phyloP scores from a whole-genome alignment of 2,113 vertebrate genomes.

The Odontesthes bonariensis region DNA sequence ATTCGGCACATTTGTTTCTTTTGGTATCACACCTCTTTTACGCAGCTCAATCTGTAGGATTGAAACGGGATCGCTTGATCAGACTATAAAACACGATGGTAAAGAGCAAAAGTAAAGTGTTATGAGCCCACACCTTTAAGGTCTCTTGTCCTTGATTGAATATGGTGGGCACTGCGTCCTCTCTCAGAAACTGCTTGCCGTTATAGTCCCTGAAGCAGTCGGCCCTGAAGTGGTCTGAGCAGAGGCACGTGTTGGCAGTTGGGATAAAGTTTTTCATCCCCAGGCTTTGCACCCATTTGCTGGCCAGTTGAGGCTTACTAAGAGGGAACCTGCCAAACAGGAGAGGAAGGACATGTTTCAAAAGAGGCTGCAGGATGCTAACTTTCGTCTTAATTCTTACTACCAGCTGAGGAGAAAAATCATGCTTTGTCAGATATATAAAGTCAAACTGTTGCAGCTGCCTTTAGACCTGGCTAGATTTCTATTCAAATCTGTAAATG shows the following conservation, averaged over 20 bases:
- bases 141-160: conserved; percentile 73
- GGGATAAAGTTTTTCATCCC: conserved; percentile 83
- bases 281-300: conserved; percentile 83
- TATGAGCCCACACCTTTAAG: conserved; percentile 64
- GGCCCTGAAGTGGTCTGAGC: conserved; percentile 82
- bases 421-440: too few species aligned
- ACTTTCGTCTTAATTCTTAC: background rate
- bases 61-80: background rate
- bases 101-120: background rate
- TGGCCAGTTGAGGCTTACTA: conserved; percentile 82
- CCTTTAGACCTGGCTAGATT: background rate
- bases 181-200: conserved; percentile 85
- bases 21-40: conserved; percentile 72
- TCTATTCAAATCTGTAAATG: background rate
- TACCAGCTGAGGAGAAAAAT: too few species aligned
- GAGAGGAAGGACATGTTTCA: background rate
- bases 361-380: background rate
- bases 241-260: conserved; percentile 83
- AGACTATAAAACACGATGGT: background rate
- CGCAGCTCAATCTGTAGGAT: conserved; percentile 80
- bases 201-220: conserved; percentile 86
- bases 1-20: conserved; percentile 61
- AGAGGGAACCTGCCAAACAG: conserved; percentile 79
- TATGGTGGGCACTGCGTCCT: conserved; percentile 84
- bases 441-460: too few species aligned